Evolutionary conservation across 2,797 vertebrate species (phyloP).

Genomic region (Phyllotis vaccarum): DNA sequence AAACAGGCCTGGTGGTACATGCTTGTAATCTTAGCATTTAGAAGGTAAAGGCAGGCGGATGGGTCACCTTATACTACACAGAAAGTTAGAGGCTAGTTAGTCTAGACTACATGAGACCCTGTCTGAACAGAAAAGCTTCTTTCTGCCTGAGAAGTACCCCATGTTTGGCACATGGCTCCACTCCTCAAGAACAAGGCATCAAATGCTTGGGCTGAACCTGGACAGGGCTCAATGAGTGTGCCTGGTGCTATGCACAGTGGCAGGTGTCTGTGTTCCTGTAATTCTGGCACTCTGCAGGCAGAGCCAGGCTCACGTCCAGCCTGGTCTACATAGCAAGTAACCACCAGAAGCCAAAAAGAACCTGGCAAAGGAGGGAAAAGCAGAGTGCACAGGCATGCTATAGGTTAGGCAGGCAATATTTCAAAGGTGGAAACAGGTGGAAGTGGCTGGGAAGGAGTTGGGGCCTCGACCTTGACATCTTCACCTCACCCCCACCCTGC

Average conservation of each 20-base stretch:
- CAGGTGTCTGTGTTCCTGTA: neutral
- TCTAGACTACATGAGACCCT: neutral
- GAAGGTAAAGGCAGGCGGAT: neutral
- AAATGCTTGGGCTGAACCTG: neutral
- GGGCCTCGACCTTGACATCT: neutral
- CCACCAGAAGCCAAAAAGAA: neutral
- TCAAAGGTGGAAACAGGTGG: neutral
- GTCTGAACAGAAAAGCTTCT: neutral
- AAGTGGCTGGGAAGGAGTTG: neutral
- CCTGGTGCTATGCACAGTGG: neutral
- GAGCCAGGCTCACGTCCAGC: neutral
- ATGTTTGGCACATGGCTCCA: neutral
- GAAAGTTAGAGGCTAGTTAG: neutral
- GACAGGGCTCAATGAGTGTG: neutral
- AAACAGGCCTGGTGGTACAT: neutral
- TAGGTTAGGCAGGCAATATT: too few relatives aligned
- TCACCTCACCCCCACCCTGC: fast-evolving
- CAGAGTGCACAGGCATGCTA: neutral
- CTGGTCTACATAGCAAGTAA: neutral
- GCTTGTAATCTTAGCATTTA: neutral
- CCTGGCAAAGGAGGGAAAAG: neutral
- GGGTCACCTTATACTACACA: neutral
- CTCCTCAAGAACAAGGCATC: neutral
- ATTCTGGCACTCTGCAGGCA: neutral
- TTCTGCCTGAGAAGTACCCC: neutral